A percentile compares a stretch with the other conserved stretches of the same genome.
These are phyloP conservation scores for Hestina assimilis DNA, from an alignment of 1,140 invertebrate genomes.

Conservation along the genomic window DNA sequence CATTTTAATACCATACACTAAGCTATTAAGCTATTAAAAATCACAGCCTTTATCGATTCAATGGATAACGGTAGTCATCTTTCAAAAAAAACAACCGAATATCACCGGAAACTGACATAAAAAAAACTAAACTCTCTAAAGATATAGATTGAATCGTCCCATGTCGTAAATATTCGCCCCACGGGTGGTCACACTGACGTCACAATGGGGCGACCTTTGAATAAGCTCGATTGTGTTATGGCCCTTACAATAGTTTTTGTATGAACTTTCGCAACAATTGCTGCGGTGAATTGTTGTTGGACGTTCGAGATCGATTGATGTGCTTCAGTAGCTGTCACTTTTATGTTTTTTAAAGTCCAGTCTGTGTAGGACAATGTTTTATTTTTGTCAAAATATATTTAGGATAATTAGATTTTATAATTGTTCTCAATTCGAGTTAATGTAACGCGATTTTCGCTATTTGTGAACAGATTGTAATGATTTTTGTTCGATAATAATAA, in stretches of 20 bases:
- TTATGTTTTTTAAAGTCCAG: too few species aligned
- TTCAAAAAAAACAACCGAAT: neutral
- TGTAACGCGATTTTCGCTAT: too few species aligned
- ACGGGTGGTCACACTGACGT: conserved; percentile 21
- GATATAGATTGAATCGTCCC: conserved; percentile 13
- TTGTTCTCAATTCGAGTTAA: too few species aligned
- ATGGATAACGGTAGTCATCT: neutral
- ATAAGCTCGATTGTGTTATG: conserved; percentile 2
- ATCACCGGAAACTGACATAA: neutral
- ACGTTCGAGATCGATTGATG: neutral
- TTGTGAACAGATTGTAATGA: too few species aligned
- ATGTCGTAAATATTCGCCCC: conserved; percentile 15
- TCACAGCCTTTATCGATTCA: neutral
- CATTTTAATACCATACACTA: too few species aligned
- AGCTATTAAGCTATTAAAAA: neutral
- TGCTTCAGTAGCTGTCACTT: too few species aligned
- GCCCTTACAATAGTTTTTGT: conserved; percentile 1
- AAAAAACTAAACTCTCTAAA: neutral
- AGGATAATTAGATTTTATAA: too few species aligned
- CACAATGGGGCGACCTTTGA: conserved; percentile 7
- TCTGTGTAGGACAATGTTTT: too few species aligned
- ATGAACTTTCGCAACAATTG: neutral
- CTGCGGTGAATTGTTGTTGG: neutral
- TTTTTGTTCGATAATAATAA: too few species aligned
- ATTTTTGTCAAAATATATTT: too few species aligned